Base-by-base conservation (phyloP, 2,888 invertebrate genomes). In the Eubasilissa splendida region DNA sequence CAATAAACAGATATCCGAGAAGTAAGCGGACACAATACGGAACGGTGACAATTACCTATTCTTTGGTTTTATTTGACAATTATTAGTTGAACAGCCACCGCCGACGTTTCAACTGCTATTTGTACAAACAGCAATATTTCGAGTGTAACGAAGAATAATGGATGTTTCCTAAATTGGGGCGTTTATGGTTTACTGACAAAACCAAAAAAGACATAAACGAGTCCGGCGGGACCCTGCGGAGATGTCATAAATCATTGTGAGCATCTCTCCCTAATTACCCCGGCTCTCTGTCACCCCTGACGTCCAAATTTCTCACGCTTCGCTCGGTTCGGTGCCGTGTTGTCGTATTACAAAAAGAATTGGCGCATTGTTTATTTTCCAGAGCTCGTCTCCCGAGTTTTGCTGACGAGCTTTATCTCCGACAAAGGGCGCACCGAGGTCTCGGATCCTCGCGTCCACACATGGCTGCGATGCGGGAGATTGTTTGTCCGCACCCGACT, bases 391-490 rank as follows among this genome's bases (percentile, higher is more conserved):
- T 71, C 12, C 52, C 53, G 53, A 71, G 70, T 54, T 58, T 58
- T n/a, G 74, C 74, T 74, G 74, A 74, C 74, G 14, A 59, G 74
- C 42, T 74, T 12, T n/a, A 12, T 42, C 31, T 14, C 58, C 59
- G 56, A 74, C 74, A 74, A 74, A 74, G 74, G 42, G 74, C 74
- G 5, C 42, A 12, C 42, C 33, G 58, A 9, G 9, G 74, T 3
- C 14, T 50, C 10, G 14, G 53, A 12, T 60, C 22, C 59, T 14
- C 53, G 14, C 60, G 60, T 60, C 75, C 50, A 31, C 12, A 59
- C 60, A 74, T 52, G 76, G 60, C 60, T 22, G 54, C 63, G 22
- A 52, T 14, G 76, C 76, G 76, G 76, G 76, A 52, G 76, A 63
- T 60, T 63, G 14, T 75, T 59, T 75, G 75, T 75, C 52, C 58